Percentiles rank a stretch among this genome's conserved stretches.
These are phyloP conservation scores for Sisyra nigra DNA, from an alignment of 2,888 invertebrate species.

Conservation along the genomic window DNA sequence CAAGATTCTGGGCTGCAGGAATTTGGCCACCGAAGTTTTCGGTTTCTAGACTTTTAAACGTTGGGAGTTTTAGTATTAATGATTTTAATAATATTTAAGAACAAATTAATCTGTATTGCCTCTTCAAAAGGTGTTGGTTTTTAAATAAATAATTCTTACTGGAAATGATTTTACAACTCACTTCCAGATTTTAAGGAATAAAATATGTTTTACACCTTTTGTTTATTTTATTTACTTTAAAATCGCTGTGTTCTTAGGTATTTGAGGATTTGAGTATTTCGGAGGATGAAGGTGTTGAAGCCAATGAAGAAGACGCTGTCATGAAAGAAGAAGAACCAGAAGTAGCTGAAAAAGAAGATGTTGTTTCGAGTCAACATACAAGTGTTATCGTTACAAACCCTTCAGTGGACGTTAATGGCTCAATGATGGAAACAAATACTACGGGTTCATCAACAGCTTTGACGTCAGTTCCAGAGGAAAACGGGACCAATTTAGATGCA, in stretches of 20 bases:
- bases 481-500: conserved; percentile 26
- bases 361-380: conserved; percentile 19
- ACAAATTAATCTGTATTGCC: too few relatives aligned
- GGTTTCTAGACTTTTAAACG: too few relatives aligned
- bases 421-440: conserved; percentile 40
- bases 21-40: too few relatives aligned
- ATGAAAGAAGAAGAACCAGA: conserved; percentile 15
- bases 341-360: conserved; percentile 15
- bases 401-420: conserved; percentile 40
- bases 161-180: too few relatives aligned
- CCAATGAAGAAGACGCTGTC: conserved; percentile 16
- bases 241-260: conserved; percentile 17
- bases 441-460: conserved; percentile 24
- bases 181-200: too few relatives aligned
- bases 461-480: conserved; percentile 27
- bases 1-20: too few relatives aligned
- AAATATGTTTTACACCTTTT: too few relatives aligned
- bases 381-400: conserved; percentile 59
- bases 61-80: too few relatives aligned
- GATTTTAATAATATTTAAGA: too few relatives aligned
- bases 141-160: not conserved
- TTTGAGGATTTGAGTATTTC: conserved; percentile 27
- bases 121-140: conserved; percentile 16
- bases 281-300: conserved; percentile 22
- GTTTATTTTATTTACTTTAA: not conserved